A percentile compares a stretch with the other conserved stretches of the same genome.
These are phyloP conservation scores for Philhelius pedissequus DNA, from an alignment of 2,888 invertebrate species.

Conservation along the genomic window DNA sequence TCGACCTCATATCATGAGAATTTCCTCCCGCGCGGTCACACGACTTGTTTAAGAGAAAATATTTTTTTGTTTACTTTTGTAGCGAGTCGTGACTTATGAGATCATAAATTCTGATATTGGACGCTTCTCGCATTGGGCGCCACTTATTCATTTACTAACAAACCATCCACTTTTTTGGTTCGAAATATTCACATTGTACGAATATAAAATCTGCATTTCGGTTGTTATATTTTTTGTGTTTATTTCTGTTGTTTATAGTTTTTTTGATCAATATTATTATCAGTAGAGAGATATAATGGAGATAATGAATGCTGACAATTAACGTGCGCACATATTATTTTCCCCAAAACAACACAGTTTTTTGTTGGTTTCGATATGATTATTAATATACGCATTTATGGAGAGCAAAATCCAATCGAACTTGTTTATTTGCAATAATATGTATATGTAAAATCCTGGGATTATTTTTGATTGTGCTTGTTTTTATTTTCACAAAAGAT, in stretches of 20 bases:
- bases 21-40: background rate
- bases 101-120: constrained; percentile 8
- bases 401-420: background rate
- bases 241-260: background rate
- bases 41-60: constrained; percentile 1
- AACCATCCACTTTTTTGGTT: background rate
- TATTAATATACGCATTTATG: background rate
- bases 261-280: background rate
- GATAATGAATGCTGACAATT: constrained; percentile 39
- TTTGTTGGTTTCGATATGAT: background rate
- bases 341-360: constrained; percentile 32
- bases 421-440: background rate
- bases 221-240: constrained; percentile 3
- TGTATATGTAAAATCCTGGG: background rate
- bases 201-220: constrained; percentile 40
- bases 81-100: constrained; percentile 21
- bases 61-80: background rate
- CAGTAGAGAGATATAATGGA: constrained; percentile 4
- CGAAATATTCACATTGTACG: background rate
- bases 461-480: background rate
- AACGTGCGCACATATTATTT: constrained; percentile 40
- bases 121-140: constrained; percentile 4
- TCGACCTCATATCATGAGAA: background rate
- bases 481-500: background rate
- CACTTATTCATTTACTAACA: constrained; percentile 8